phyloP scores from a whole-genome alignment of 1,140 invertebrate genomes.

The Cepaea nemoralis region DNA sequence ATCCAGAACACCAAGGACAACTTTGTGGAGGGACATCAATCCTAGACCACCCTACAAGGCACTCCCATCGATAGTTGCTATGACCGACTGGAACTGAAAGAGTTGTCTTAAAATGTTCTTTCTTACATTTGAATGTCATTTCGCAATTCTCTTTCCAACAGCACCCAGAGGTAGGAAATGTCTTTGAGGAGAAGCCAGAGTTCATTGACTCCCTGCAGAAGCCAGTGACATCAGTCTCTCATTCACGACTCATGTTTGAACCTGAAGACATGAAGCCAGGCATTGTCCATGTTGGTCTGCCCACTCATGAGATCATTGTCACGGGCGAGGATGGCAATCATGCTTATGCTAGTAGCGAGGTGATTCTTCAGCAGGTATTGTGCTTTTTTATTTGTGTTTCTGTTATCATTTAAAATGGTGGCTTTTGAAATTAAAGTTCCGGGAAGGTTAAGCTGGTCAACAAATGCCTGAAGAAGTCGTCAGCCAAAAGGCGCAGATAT shows the following conservation, averaged over 20 bases:
- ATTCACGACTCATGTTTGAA: conserved; percentile 24
- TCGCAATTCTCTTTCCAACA: neutral
- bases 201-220: conserved; percentile 58
- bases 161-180: conserved; percentile 61
- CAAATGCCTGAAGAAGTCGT: no score
- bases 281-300: conserved; percentile 41
- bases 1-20: no score
- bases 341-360: neutral
- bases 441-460: no score
- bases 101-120: no score
- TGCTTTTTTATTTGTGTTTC: conserved; percentile 8
- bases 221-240: conserved; percentile 36
- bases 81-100: no score
- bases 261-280: conserved; percentile 40
- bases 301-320: conserved; percentile 44
- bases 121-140: no score
- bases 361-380: conserved; percentile 37
- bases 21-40: no score
- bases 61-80: no score
- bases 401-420: neutral
- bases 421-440: no score
- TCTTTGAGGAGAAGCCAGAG: conserved; percentile 54
- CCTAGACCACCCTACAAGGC: no score
- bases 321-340: conserved; percentile 27
- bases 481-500: no score